Evolutionary conservation across 2,888 invertebrate genomes (phyloP).

Genomic region (Parascotia fuliginaria): DNA sequence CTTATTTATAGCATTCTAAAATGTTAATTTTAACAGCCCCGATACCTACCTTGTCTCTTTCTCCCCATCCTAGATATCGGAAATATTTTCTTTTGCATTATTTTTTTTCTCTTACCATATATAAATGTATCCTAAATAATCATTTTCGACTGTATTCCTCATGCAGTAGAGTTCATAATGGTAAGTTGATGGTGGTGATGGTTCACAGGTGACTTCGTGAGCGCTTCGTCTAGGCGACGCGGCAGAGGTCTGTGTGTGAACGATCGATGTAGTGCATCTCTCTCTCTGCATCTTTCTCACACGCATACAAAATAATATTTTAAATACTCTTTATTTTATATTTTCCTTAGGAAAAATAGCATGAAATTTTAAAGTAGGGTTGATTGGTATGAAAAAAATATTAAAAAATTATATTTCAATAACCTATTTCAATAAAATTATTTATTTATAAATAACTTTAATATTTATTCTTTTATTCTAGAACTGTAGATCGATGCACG

Average conservation of each 20-base stretch:
- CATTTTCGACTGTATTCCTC: constrained; percentile 3
- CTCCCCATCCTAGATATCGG: not conserved
- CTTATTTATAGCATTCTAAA: too few relatives aligned
- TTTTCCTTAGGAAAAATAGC: constrained; percentile 36
- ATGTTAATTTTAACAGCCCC: too few relatives aligned
- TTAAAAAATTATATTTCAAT: constrained; percentile 13
- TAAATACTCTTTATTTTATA: constrained; percentile 3
- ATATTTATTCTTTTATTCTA: constrained; percentile 14
- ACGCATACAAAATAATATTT: constrained; percentile 65
- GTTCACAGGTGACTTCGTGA: constrained; percentile 86
- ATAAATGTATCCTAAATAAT: not conserved
- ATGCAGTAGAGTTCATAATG: constrained; percentile 29
- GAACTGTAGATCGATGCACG: constrained; percentile 55
- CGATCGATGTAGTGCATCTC: constrained; percentile 83
- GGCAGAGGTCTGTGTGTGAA: constrained; percentile 81
- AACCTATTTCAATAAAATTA: too few relatives aligned
- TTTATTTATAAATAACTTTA: constrained; percentile 15
- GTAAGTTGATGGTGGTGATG: constrained; percentile 59
- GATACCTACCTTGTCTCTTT: too few relatives aligned
- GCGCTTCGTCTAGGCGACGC: constrained; percentile 72
- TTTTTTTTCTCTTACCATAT: constrained; percentile 30
- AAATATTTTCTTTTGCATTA: not conserved
- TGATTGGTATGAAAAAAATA: constrained; percentile 25
- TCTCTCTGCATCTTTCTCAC: constrained; percentile 80
- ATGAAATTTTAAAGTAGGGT: constrained; percentile 20